These are phyloP conservation scores for Nanger granti DNA, from an alignment of 2,113 vertebrate species.

Conservation along the genomic window DNA sequence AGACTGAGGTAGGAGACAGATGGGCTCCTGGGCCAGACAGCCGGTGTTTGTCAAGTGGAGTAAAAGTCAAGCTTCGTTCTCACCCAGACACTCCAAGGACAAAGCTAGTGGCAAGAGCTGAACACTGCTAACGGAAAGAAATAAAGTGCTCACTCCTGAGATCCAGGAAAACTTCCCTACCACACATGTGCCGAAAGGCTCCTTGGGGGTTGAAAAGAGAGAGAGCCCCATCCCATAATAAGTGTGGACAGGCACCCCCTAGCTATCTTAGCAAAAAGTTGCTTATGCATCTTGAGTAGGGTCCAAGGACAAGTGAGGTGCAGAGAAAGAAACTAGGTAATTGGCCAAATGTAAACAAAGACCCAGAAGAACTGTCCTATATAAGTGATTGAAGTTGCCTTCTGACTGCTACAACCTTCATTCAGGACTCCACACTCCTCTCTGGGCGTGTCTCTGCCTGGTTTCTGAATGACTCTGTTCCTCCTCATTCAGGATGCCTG, in stretches of 20 bases:
- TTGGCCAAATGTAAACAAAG: not conserved
- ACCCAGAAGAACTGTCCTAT: not conserved
- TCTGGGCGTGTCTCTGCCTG: not conserved
- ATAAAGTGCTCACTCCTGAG: not conserved
- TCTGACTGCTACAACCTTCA: not conserved
- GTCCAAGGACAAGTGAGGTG: not conserved
- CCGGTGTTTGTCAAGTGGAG: not conserved
- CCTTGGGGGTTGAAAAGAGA: not conserved
- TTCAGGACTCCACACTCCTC: not conserved
- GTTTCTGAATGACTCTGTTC: not conserved
- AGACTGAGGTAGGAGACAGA: not conserved
- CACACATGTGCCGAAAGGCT: not conserved
- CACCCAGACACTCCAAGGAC: not conserved
- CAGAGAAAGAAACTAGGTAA: not conserved
- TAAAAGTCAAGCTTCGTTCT: not conserved
- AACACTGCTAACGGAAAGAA: not conserved
- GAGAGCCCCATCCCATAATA: not conserved
- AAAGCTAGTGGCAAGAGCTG: not conserved
- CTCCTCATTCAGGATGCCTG: not conserved
- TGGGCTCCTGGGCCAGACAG: not conserved
- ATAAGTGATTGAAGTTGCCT: not conserved
- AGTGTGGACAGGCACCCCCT: not conserved
- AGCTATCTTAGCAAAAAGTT: not conserved
- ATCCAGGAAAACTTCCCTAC: not conserved
- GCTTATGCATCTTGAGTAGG: not conserved